These are phyloP conservation scores for Drosophila fulvimacula DNA, from an alignment of 2,888 invertebrate genomes.

Conservation along the genomic window DNA sequence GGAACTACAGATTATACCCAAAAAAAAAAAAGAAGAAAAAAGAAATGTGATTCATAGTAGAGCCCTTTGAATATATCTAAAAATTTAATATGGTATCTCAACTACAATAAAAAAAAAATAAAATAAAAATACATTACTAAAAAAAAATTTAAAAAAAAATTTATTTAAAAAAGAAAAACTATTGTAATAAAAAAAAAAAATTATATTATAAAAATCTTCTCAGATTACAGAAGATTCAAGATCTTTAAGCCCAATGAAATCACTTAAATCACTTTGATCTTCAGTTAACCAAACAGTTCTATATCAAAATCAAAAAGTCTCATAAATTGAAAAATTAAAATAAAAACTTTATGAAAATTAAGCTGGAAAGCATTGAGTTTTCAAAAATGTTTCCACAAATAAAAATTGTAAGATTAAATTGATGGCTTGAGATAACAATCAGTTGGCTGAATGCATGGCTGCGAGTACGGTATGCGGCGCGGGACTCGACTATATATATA, in stretches of 20 bases:
- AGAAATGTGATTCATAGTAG: too few relatives aligned
- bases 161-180: too few relatives aligned
- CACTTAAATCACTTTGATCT: not conserved
- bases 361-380: not conserved
- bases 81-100: not conserved
- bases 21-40: too few relatives aligned
- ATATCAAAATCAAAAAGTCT: not conserved
- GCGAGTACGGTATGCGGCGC: conserved; percentile 30
- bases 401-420: conserved; percentile 27
- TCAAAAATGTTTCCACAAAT: not conserved
- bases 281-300: not conserved
- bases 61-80: not conserved
- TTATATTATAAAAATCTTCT: too few relatives aligned
- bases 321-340: not conserved
- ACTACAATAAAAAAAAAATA: too few relatives aligned
- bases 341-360: not conserved
- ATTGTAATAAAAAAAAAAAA: too few relatives aligned
- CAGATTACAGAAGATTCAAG: too few relatives aligned
- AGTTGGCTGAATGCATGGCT: conserved; percentile 49
- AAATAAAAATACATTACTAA: too few relatives aligned
- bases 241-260: not conserved
- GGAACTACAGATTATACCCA: too few relatives aligned
- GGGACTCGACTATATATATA: conserved; percentile 12
- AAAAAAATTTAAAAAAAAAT: too few relatives aligned
- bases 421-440: conserved; percentile 54